Percentiles rank a stretch among this genome's conserved stretches.
Conservation (phyloP, 2,888 invertebrate species). For the Anorthoa munda region DNA sequence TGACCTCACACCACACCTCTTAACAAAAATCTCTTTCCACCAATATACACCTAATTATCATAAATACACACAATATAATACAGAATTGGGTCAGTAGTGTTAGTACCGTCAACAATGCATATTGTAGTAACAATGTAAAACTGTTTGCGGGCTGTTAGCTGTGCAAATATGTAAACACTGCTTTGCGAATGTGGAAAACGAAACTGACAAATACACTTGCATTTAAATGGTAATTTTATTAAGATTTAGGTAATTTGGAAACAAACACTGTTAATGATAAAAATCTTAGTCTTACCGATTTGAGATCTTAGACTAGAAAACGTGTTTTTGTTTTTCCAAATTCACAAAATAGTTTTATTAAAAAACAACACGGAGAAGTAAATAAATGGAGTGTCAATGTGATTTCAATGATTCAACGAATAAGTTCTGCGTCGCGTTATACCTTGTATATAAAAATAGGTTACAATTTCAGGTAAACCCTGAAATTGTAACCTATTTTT, state of each 20-base stretch:
- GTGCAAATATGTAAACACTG: conserved; percentile 45
- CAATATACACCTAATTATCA: conserved; percentile 39
- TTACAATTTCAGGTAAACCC: too few relatives aligned
- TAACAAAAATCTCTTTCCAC: conserved; percentile 23
- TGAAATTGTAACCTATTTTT: too few relatives aligned
- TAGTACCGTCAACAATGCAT: conserved; percentile 46
- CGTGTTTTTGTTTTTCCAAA: conserved; percentile 1
- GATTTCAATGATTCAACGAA: not conserved
- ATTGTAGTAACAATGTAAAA: conserved; percentile 14
- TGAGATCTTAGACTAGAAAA: too few relatives aligned
- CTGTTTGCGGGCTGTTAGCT: conserved; percentile 43
- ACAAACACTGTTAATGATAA: not conserved
- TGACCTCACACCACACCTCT: not conserved
- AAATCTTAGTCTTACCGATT: not conserved
- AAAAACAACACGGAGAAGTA: conserved; percentile 30
- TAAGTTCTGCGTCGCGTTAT: too few relatives aligned
- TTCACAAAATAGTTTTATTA: conserved; percentile 27
- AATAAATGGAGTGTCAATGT: conserved; percentile 37
- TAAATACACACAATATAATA: conserved; percentile 39
- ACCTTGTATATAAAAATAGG: too few relatives aligned
- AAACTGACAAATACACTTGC: not conserved
- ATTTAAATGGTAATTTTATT: not conserved
- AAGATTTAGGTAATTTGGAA: not conserved
- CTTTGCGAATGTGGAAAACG: conserved; percentile 44
- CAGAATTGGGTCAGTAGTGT: conserved; percentile 60